These are phyloP conservation scores for Trinorchestia longiramus DNA, from an alignment of 1,140 invertebrate genomes.

Conservation along the genomic window DNA sequence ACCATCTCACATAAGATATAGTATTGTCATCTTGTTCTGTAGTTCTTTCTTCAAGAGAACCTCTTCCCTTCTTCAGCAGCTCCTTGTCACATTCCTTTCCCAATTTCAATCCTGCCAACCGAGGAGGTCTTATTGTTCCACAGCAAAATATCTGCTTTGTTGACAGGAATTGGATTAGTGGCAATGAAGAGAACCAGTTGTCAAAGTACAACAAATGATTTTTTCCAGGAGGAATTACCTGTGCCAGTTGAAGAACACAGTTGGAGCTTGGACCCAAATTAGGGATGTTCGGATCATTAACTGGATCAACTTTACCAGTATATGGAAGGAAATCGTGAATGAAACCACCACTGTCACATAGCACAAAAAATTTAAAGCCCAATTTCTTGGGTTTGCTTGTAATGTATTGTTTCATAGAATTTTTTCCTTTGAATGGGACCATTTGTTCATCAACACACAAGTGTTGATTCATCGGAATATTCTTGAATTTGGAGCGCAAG, in stretches of 20 bases:
- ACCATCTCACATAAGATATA: conserved; percentile 56
- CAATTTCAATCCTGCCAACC: conserved; percentile 52
- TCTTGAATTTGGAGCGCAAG: too few species aligned
- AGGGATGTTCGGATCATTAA: conserved; percentile 51
- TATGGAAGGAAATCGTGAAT: too few species aligned
- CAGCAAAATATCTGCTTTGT: conserved; percentile 61
- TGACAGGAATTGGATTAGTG: conserved; percentile 60
- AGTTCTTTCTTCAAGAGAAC: conserved; percentile 56
- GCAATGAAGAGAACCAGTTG: conserved; percentile 66
- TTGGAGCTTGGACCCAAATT: conserved; percentile 65
- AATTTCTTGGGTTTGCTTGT: too few species aligned
- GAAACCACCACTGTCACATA: too few species aligned
- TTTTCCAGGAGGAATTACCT: conserved; percentile 57
- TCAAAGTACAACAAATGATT: too few species aligned
- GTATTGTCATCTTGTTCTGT: conserved; percentile 13
- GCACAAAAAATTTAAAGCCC: conserved; percentile 66
- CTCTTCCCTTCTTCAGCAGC: conserved; percentile 57
- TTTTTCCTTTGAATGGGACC: too few species aligned
- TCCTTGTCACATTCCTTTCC: conserved; percentile 39
- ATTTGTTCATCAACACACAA: too few species aligned
- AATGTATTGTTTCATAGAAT: conserved; percentile 64
- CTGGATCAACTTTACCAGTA: conserved; percentile 63
- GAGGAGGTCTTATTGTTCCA: conserved; percentile 58
- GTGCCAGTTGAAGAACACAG: conserved; percentile 61
- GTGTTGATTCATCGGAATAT: too few species aligned